Evolutionary conservation across 2,888 invertebrate species (phyloP), one percentile per base, ranked within the genome.

Genomic region (Coenonympha glycerion): DNA sequence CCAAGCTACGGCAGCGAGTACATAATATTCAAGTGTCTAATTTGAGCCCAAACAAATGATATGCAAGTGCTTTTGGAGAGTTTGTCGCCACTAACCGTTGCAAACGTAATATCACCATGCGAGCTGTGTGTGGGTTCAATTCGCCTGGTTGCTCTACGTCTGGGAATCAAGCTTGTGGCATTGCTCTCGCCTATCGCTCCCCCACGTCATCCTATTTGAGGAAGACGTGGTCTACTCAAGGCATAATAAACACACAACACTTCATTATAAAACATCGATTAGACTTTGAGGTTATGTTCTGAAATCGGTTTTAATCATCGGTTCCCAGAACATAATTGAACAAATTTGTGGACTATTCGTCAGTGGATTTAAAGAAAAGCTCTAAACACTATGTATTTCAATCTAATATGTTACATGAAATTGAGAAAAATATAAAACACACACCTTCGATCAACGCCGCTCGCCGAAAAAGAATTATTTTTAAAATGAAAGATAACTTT

Each of bases 11-110:
- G n/a, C n/a, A n/a, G n/a, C n/a, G n/a, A n/a, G n/a, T n/a, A n/a
- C n/a, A n/a, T n/a, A n/a, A n/a, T n/a, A n/a, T n/a, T n/a, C n/a
- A n/a, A n/a, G n/a, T n/a, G n/a, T n/a, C n/a, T n/a, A n/a, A n/a
- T n/a, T n/a, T n/a, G n/a, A n/a, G n/a, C n/a, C n/a, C n/a, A n/a
- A n/a, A n/a, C n/a, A n/a, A n/a, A n/a, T n/a, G n/a, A n/a, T n/a
- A n/a, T n/a, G n/a, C n/a, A n/a, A n/a, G n/a, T n/a, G 6, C 31
- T 22, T 34, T 15, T 11, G n/a, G 39, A 11, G 44, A 47, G 66
- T 54, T 62, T 83, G 82, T 83, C 61, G 79, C 83, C 79, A 71
- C 68, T 62, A 73, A 68, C 71, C 59, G 75, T 76, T 72, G 73
- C 78, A 78, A 78, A 64, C 66, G 69, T 61, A 67, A 65, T 69